Percentiles rank a stretch among this genome's conserved stretches.
Evolutionary conservation across 2,888 invertebrate genomes (phyloP).

Genomic region (Protonemura montana): DNA sequence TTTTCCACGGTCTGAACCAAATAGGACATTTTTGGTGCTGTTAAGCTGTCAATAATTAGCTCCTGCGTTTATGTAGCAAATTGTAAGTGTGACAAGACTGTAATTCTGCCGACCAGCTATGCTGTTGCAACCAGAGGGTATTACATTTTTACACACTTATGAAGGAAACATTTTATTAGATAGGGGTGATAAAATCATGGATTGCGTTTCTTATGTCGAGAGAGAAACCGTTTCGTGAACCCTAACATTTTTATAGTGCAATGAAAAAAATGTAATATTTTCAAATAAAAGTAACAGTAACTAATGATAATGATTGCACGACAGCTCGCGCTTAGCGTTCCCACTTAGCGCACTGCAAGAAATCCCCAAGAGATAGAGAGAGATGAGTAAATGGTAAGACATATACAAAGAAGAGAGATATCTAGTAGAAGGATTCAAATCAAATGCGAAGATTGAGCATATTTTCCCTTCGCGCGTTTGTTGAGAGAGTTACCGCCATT

Average conservation of each 20-base stretch:
- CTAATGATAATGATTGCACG: background rate
- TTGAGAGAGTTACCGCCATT: constrained; percentile 28
- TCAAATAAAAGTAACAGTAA: background rate
- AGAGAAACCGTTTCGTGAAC: background rate
- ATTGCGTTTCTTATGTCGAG: background rate
- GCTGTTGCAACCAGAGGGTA: no score
- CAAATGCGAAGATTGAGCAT: constrained; percentile 1
- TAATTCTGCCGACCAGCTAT: no score
- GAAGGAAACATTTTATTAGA: background rate
- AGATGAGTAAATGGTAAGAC: background rate
- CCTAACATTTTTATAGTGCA: background rate
- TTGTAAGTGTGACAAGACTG: no score
- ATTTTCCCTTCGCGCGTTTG: constrained; percentile 14
- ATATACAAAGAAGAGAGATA: background rate
- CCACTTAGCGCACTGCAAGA: background rate
- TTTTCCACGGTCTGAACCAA: background rate
- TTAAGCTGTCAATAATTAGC: background rate
- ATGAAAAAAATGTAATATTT: constrained; percentile 9
- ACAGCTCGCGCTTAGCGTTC: background rate
- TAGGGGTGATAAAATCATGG: background rate
- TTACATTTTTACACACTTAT: no score
- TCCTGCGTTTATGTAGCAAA: no score
- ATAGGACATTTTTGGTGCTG: background rate
- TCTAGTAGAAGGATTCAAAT: background rate
- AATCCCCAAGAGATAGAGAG: background rate